Percentiles rank a stretch among this genome's conserved stretches.
phyloP scores from a whole-genome alignment of 1,140 invertebrate genomes.

The Pseudomyrmex gracilis region DNA sequence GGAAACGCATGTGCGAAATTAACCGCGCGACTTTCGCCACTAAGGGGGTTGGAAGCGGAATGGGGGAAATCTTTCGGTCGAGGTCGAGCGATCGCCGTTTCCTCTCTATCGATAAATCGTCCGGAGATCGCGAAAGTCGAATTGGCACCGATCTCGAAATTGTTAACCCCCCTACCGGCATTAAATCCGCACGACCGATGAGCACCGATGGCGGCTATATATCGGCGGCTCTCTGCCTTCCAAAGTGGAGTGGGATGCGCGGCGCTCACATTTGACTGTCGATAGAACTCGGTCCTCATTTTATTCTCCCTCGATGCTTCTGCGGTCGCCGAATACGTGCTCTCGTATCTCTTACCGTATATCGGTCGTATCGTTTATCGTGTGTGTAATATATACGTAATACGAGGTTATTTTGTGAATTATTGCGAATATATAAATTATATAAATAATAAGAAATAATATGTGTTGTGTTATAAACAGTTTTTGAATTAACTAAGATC shows the following conservation, averaged over 20 bases:
- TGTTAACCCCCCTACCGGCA: slow-evolving; percentile 45
- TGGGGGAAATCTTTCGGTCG: slow-evolving; percentile 60
- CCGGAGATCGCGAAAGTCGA: slow-evolving; percentile 46
- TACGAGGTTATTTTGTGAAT: neutral
- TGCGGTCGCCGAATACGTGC: neutral
- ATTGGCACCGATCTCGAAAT: slow-evolving; percentile 57
- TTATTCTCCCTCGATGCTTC: slow-evolving; percentile 19
- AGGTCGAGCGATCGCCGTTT: slow-evolving; percentile 53
- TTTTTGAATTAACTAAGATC: neutral
- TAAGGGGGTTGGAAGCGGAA: neutral
- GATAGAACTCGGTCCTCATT: slow-evolving; percentile 39
- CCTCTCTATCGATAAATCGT: slow-evolving; percentile 46
- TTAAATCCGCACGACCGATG: slow-evolving; percentile 53
- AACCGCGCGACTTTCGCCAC: slow-evolving; percentile 59
- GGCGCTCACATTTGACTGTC: slow-evolving; percentile 37
- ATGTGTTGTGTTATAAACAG: neutral
- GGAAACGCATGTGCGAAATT: slow-evolving; percentile 63
- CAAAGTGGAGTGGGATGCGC: slow-evolving; percentile 17
- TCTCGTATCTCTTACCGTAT: neutral
- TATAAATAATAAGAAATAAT: neutral
- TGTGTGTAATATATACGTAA: neutral
- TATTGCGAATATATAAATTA: neutral
- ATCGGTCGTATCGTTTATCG: neutral
- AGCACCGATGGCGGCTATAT: slow-evolving; percentile 40
- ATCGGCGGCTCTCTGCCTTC: slow-evolving; percentile 7